Evolutionary conservation across 2,113 vertebrate species (phyloP).

Genomic region (Semnornis frantzii): DNA sequence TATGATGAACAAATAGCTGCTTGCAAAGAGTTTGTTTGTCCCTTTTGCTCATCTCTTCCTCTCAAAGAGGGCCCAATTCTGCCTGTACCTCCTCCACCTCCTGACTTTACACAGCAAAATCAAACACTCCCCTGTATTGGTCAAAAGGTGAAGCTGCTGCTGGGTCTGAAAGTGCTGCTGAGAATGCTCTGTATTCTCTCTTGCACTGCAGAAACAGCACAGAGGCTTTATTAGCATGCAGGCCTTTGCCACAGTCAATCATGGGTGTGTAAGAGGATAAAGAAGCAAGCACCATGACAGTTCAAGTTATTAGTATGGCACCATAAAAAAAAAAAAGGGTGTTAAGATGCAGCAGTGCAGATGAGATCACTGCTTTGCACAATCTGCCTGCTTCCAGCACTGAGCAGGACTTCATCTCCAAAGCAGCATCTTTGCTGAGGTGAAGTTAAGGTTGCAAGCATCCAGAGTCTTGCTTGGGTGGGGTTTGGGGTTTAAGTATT

Average conservation of each 20-base stretch:
- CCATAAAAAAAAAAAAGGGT: background rate
- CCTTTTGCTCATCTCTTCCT: background rate
- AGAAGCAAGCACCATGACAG: background rate
- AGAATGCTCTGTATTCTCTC: background rate
- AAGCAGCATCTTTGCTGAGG: background rate
- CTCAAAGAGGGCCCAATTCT: rapidly evolving
- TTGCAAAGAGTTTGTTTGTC: background rate
- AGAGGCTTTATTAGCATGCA: background rate
- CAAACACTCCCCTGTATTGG: background rate
- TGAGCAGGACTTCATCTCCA: background rate
- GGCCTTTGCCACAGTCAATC: background rate
- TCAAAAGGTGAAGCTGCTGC: background rate
- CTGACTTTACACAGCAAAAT: background rate
- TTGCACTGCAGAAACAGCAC: background rate
- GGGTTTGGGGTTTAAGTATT: no score
- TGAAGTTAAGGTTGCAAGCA: conserved; percentile 35
- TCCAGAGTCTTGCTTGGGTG: no score
- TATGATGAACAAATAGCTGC: background rate
- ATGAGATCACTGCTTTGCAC: conserved; percentile 50
- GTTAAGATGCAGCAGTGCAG: conserved; percentile 32
- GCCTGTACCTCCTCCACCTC: background rate
- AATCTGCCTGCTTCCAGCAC: conserved; percentile 35
- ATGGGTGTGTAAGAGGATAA: background rate
- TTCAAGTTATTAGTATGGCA: background rate
- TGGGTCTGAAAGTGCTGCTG: background rate